A percentile compares a stretch with the other conserved stretches of the same genome.
Evolutionary conservation across 2,888 invertebrate genomes (phyloP).

Genomic region (Phanerotoma sp.): DNA sequence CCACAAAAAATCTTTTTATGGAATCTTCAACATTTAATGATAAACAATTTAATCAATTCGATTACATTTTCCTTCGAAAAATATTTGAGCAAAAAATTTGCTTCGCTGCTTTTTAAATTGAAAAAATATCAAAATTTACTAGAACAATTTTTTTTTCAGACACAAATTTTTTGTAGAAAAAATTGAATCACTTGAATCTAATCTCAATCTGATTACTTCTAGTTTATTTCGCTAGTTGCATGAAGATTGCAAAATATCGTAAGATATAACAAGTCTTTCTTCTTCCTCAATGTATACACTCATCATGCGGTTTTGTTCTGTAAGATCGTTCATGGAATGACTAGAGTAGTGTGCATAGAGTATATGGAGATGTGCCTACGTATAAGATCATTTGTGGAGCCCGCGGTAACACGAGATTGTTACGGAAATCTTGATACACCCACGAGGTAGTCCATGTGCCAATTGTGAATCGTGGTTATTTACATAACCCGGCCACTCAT

Average conservation of each 20-base stretch:
- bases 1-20: no score
- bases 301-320: background rate
- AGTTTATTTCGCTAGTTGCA: background rate
- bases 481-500: constrained; percentile 26
- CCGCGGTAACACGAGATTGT: constrained; percentile 44
- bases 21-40: no score
- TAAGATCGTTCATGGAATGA: background rate
- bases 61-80: no score
- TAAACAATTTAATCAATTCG: no score
- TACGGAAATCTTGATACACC: constrained; percentile 49
- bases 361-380: background rate
- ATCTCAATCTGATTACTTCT: background rate
- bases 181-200: background rate
- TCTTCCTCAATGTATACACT: background rate
- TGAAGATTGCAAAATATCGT: constrained; percentile 5
- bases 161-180: no score
- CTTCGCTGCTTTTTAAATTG: no score
- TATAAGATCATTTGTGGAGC: constrained; percentile 15
- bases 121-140: no score
- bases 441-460: constrained; percentile 34
- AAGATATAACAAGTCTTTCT: background rate
- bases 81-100: no score
- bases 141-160: no score
- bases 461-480: constrained; percentile 27
- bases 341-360: background rate